Base-by-base conservation (phyloP, 2,888 invertebrate species). In the Metellina segmentata region DNA sequence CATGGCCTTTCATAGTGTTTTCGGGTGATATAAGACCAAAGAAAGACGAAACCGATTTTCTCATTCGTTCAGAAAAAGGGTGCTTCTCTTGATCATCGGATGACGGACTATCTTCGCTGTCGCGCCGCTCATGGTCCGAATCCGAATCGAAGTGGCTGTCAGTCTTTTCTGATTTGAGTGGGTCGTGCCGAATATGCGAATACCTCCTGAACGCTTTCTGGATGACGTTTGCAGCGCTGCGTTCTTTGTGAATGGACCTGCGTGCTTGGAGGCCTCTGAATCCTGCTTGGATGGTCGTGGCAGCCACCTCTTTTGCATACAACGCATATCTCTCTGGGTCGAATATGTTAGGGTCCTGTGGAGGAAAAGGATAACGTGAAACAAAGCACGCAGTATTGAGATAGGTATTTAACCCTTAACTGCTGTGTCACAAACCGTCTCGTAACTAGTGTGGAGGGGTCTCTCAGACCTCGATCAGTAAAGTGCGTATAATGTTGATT, bases 261-360 rank as follows among this genome's bases (percentile, higher is more conserved):
- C 89, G 19, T 0, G 77, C 13, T 48, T 72, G 51, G 72, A 61
- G 89, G 0, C 86, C 89, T 13, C 90, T 61, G 69, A 70, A 92
- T 7, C 61, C 72, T 9, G 92, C 85, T 71, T 92, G 92, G 51
- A 92, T 90, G 1, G 71, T 87, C 0, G 82, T 86, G 19, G 92
- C 92, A 16, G 92, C 92, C 4, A 77, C 49, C 20, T 85, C 86
- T 74, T 87, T 51, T 0, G 51, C n/a, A 49, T 90, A 87, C 19
- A 74, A 16, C 7, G 79, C 79, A 7, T 90, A 70, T 0, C 87
- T 78, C 0, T 86, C 81, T 7, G 92, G 81, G 69, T 92, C 86
- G 53, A 86, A 92, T 16, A 90, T 90, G 71, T 71, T 87, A 6
- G 90, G 81, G 34, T 92, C 92, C 92, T 92, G 69, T 7, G 13